Evolutionary conservation across 2,888 invertebrate genomes (phyloP).

Genomic region (Heliconius hortense): DNA sequence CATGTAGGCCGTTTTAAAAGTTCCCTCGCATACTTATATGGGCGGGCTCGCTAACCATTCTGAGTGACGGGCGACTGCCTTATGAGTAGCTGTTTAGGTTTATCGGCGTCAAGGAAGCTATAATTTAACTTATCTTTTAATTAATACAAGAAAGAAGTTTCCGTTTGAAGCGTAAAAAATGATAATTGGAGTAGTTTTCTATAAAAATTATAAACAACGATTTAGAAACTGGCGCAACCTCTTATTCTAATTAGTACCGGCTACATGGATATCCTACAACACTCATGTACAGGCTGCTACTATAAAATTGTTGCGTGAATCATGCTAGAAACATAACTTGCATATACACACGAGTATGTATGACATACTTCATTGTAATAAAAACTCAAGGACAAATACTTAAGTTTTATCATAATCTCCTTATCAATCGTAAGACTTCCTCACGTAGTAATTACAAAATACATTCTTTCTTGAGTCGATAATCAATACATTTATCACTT

Average conservation of each 20-base stretch:
- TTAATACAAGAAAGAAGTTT: slow-evolving; percentile 45
- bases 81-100: slow-evolving; percentile 30
- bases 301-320: slow-evolving; percentile 29
- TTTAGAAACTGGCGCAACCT: slow-evolving; percentile 47
- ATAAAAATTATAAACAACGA: slow-evolving; percentile 52
- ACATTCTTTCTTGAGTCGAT: slow-evolving; percentile 22
- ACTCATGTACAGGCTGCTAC: slow-evolving; percentile 48
- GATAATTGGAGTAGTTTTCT: slow-evolving; percentile 50
- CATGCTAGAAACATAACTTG: slow-evolving; percentile 3
- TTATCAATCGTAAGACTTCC: slow-evolving; percentile 42
- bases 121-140: slow-evolving; percentile 43
- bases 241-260: slow-evolving; percentile 57
- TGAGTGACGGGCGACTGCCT: slow-evolving; percentile 35
- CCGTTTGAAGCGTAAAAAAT: slow-evolving; percentile 51
- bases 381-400: slow-evolving; percentile 36
- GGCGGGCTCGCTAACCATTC: slow-evolving; percentile 32
- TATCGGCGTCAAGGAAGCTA: slow-evolving; percentile 28
- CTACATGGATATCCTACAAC: slow-evolving; percentile 45
- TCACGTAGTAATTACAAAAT: slow-evolving; percentile 38
- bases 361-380: slow-evolving; percentile 26
- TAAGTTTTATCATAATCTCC: slow-evolving; percentile 37
- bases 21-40: slow-evolving; percentile 31
- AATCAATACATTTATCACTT: slow-evolving; percentile 27
- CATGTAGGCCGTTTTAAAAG: slow-evolving; percentile 39
- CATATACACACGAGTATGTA: not conserved